Evolutionary conservation across 2,113 vertebrate genomes (phyloP).

Genomic region (Lepus europaeus): DNA sequence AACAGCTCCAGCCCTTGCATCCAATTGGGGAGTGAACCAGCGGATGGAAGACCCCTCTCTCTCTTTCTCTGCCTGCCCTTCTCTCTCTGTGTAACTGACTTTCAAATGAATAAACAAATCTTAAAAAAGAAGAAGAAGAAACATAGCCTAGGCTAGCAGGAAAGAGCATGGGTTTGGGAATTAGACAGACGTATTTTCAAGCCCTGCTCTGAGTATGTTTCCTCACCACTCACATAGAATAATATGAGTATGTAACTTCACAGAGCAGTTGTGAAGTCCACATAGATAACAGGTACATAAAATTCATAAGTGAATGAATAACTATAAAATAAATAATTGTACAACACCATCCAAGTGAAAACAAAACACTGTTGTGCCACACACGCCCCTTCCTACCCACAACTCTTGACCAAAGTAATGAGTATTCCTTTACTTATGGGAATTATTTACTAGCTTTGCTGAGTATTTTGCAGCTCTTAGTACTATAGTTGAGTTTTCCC

Average conservation of each 20-base stretch:
- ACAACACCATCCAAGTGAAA: not conserved
- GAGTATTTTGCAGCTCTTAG: conserved; percentile 7
- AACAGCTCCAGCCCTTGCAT: no score
- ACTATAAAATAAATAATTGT: not conserved
- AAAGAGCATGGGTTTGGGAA: not conserved
- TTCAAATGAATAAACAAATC: no score
- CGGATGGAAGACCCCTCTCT: no score
- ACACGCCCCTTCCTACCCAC: not conserved
- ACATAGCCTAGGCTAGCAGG: not conserved
- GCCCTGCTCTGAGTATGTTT: not conserved
- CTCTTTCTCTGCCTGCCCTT: no score
- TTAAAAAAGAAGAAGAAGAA: no score
- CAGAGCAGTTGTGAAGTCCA: not conserved
- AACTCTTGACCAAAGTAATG: not conserved
- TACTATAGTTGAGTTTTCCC: not conserved
- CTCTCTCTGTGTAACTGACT: no score
- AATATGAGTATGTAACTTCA: not conserved
- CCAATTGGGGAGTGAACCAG: no score
- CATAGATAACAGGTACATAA: not conserved
- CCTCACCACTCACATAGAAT: not conserved
- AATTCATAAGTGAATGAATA: not conserved
- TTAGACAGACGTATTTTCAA: not conserved
- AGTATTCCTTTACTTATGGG: not conserved
- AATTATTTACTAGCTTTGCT: not conserved
- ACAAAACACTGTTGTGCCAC: not conserved